Base-by-base conservation (phyloP, 2,113 vertebrate genomes). In the Anser cygnoides region DNA sequence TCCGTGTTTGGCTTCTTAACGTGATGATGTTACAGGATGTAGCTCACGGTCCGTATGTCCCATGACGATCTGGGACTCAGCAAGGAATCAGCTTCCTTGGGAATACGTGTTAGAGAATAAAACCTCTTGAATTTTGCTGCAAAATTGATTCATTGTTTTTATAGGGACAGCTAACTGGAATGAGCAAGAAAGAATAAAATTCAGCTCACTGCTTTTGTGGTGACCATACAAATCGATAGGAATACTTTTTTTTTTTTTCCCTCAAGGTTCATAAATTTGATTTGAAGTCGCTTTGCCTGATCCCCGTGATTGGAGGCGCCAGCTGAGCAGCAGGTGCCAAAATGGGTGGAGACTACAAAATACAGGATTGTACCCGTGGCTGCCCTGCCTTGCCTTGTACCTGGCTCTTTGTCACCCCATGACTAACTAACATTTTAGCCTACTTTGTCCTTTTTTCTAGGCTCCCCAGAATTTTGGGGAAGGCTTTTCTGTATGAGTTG, bases 1-100 rank as follows among this genome's bases (percentile, higher is more conserved):
- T 97, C 93, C 28, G 57, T 91, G 89, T 92, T 77, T 59, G 76
- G 57, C 75, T 94, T 96, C 74, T 83, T 81, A 89, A 70, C 61
- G 84, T 74, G 70, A 50, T 70, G 77, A 90, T 84, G 68, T 91
- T 95, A 81, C 43, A 92, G 76, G 82, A 84, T 43, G 35, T 46
- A 84, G 63, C 46, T 86, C 39, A 37, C 8, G 16, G 82, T 91
- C 20, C 43, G 11, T 7, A 20, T 52, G 25, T 86, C 57, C 49
- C 59, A 26, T 80, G 84, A 68, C 75, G 67, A 68, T 33, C 8
- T 55, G 75, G 11, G 33, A 84, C 77, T 94, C 33, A 20, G 35
- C 61, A 81, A 55, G 33, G 62, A 41, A 29, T 77, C 19, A 75
- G 26, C 25, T 78, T 59, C 12, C 54, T 72, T 3, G 3, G n/a